phyloP scores from a whole-genome alignment of 1,140 invertebrate genomes.

The Adelges cooleyi region DNA sequence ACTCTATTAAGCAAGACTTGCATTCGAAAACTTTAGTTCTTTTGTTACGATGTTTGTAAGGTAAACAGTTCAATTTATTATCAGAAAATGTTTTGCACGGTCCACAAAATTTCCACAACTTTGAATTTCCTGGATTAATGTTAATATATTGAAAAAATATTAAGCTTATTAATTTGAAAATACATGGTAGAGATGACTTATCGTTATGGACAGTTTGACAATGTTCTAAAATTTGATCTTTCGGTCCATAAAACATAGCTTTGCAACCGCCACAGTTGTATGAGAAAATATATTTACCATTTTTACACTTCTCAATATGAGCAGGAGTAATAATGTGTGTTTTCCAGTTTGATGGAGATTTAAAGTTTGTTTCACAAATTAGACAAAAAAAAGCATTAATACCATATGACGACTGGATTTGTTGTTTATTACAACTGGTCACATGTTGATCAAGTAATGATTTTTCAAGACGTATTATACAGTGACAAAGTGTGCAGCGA shows the following conservation, averaged over 20 bases:
- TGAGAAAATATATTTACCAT: not conserved
- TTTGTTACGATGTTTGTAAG: not conserved
- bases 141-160: slow-evolving; percentile 4
- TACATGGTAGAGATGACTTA: not conserved
- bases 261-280: slow-evolving; percentile 18
- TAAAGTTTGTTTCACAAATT: not conserved
- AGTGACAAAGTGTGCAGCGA: not conserved
- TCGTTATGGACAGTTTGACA: slow-evolving; percentile 9
- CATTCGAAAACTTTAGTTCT: not conserved
- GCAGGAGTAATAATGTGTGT: not conserved
- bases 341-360: not conserved
- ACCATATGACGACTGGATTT: not conserved
- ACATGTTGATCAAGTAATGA: not conserved
- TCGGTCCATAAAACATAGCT: slow-evolving; percentile 8
- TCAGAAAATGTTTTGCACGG: slow-evolving; percentile 3
- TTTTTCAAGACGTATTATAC: not conserved
- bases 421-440: not conserved
- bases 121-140: not conserved
- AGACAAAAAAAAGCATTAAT: not conserved
- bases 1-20: slow-evolving; percentile 10
- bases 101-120: not conserved
- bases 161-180: slow-evolving; percentile 4
- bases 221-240: slow-evolving; percentile 3
- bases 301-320: slow-evolving; percentile 1
- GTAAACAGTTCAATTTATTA: not conserved